Evolutionary conservation across 92 coral and sea anemone species (phyloP), one percentile per base, ranked within the genome.

Genomic region (Plumapathes pennacea): DNA sequence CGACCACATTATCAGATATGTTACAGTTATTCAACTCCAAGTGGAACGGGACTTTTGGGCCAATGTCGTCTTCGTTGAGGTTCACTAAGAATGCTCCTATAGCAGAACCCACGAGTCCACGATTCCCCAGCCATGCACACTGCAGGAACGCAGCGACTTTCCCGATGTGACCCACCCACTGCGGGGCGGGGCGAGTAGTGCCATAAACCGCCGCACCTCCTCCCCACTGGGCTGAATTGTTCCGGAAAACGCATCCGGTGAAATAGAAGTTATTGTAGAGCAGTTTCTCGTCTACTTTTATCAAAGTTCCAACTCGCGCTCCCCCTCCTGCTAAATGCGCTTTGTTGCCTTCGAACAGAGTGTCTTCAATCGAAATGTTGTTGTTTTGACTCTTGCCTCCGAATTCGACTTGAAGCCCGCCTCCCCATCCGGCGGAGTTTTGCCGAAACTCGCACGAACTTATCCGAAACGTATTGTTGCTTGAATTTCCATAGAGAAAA

Each of bases 371-470:
- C 17, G 14, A 32, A 17, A 85, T 27, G 3, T 5, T n/a, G 56
- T 85, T 85, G 10, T 46, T 54, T 57, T 60, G 54, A 4, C 77
- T 78, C 19, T 43, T 22, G 25, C 75, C 82, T 11, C 25, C 60
- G 41, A 85, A 56, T 34, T 60, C 88, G 2, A 76, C 33, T n/a
- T 75, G 83, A 9, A 85, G 49, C 1, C 90, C 97, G 23, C 95
- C 97, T 23, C 97, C 95, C 90, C 95, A 90, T 23, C 61, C 64
- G 0, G 90, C 97, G 2, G 36, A 57, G 33, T 90, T 90, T n/a
- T 71, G 67, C 46, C 38, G 45, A 57, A 90, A 90, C 1, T 20
- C 29, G 32, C 89, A 81, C 3, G 77, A 66, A 21, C 69, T 46
- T 17, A 66, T 42, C 1, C 24, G 17, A 37, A 90, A 27, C 0